Percentiles rank a stretch among this genome's conserved stretches.
phyloP scores from a whole-genome alignment of 2,113 vertebrate genomes.

The Catharus bicknelli region DNA sequence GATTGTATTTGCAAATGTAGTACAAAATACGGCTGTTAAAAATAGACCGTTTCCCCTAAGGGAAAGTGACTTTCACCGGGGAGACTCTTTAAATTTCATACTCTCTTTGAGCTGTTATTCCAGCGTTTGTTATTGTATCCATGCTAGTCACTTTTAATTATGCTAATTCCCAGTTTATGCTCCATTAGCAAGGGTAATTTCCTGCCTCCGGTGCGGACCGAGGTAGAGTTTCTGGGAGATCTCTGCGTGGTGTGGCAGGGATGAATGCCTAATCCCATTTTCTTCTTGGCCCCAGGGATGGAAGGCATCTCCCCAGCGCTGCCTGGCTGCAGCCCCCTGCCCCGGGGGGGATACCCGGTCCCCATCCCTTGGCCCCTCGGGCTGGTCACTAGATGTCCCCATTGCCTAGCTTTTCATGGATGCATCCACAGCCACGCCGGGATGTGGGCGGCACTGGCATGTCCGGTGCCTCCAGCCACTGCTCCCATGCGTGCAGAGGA shows the following conservation, averaged over 20 bases:
- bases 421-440: neutral
- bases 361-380: neutral
- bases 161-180: neutral
- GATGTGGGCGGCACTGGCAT: neutral
- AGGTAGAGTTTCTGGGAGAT: neutral
- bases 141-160: constrained; percentile 39
- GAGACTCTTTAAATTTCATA: constrained; percentile 14
- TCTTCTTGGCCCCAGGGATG: neutral
- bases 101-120: neutral
- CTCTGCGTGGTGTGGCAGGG: neutral
- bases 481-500: neutral
- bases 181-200: constrained; percentile 24
- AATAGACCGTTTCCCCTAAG: neutral
- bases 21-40: neutral
- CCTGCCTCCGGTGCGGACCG: neutral
- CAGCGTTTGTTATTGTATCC: neutral
- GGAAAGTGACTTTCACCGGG: constrained; percentile 49
- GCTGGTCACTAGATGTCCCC: constrained; percentile 49
- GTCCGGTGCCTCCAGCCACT: neutral
- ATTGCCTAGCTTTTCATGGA: neutral
- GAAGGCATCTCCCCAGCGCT: neutral
- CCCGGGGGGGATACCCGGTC: accelerated
- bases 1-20: neutral
- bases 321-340: neutral
- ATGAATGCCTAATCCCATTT: neutral